Percentiles rank a stretch among this genome's conserved stretches.
phyloP scores from a whole-genome alignment of 2,113 vertebrate species.

The Garra rufa region DNA sequence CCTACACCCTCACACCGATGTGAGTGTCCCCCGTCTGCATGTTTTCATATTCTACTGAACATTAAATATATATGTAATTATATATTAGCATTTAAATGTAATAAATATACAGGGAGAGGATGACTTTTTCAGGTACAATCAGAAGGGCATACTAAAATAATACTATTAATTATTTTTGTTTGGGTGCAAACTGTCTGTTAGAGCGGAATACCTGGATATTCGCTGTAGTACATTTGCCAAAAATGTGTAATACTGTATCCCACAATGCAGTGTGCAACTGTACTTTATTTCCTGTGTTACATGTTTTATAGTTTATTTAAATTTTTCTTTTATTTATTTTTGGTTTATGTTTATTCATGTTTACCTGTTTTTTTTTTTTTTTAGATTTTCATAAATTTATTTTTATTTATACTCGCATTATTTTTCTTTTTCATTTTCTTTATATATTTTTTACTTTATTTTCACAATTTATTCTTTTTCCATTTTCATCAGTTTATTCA shows the following conservation, averaged over 20 bases:
- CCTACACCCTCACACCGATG: constrained; percentile 53
- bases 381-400: too few species aligned
- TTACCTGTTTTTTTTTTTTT: too few species aligned
- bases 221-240: neutral
- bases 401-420: too few species aligned
- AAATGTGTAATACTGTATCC: neutral
- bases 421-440: too few species aligned
- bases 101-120: neutral
- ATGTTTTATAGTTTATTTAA: too few species aligned
- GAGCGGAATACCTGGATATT: neutral
- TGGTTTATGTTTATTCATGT: too few species aligned
- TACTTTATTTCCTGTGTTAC: too few species aligned
- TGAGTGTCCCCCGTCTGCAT: constrained; percentile 34
- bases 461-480: too few species aligned
- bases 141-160: neutral
- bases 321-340: too few species aligned
- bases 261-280: neutral
- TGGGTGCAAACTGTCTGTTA: neutral
- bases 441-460: too few species aligned
- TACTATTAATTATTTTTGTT: too few species aligned
- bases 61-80: neutral
- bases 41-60: neutral
- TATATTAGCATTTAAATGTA: neutral
- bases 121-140: neutral
- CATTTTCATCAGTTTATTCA: too few species aligned